Base-by-base conservation (phyloP, 1,140 invertebrate species). In the Melitaea cinxia region DNA sequence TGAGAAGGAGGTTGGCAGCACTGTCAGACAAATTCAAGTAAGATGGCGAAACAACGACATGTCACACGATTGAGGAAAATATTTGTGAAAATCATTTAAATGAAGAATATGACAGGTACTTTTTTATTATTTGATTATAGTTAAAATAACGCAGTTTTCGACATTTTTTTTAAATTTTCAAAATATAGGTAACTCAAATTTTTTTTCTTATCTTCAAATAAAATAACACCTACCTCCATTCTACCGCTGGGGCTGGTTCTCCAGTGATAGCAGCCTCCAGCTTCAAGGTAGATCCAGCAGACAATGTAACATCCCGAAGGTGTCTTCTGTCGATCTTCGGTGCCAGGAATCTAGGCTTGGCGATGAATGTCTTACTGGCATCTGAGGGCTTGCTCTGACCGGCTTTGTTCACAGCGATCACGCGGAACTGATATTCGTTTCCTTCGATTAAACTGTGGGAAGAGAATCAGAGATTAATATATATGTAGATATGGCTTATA, bases 391-490 rank as follows among this genome's bases (percentile, higher is more conserved):
- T 96, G 49, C 97, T 97, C 82, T 95, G 95, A 1, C 98, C 98
- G 60, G 97, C 97, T 88, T 98, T 98, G 87, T 99, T 99, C 21
- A 98, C 93, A 28, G 98, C 98, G 75, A 97, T 96, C 2, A 99
- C 96, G n/a, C 98, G 94, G 94, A 99, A 99, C 87, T 99, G 97
- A 85, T 99, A 99, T 85, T 99, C 97, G 82, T 98, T 97, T 45
- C 98, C 98, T 93, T 99, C 98, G 71, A 98, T 96, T 2, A 99
- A 91, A 58, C 91, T 91, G 68, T 6, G 26, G 14, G 35, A 58
- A 30, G 3, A 1, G 3, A 1, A 39, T 17, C 3, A 39, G 4
- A 17, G 4, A 17, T 7, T 17, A 19, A 9, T 33, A 9, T 4
- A 9, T 33, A 10, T 33, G 30, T 1, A 33, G 12, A 10, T 33